Evolutionary conservation across 2,113 vertebrate species (phyloP).

Genomic region (Osmerus mordax): DNA sequence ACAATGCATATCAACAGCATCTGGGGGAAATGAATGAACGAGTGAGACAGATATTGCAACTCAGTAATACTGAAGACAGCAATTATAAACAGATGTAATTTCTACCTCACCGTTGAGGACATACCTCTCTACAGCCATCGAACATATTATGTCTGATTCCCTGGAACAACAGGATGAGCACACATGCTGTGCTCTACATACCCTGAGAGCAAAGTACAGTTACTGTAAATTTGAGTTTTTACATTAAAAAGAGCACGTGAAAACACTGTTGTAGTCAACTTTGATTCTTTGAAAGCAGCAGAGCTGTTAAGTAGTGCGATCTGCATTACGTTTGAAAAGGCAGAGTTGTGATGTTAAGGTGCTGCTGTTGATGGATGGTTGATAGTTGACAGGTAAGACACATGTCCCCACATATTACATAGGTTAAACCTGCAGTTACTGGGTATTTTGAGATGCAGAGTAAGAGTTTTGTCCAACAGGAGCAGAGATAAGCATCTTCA

Average conservation of each 20-base stretch:
- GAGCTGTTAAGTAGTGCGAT: background rate
- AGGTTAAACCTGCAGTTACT: background rate
- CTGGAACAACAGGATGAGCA: constrained; percentile 3
- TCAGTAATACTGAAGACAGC: background rate
- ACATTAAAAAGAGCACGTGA: background rate
- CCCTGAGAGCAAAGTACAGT: constrained; percentile 13
- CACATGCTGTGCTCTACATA: constrained; percentile 17
- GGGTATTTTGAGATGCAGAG: background rate
- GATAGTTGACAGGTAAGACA: constrained; percentile 16
- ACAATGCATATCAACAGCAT: constrained; percentile 39
- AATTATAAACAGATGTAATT: constrained; percentile 3
- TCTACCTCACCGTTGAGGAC: background rate
- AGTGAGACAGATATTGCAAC: constrained; percentile 15
- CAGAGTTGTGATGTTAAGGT: constrained; percentile 44
- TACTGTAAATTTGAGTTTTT: background rate
- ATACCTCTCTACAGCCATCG: background rate
- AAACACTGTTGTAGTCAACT: background rate
- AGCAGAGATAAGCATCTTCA: constrained; percentile 24
- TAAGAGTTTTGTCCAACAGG: background rate
- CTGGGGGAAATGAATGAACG: constrained; percentile 29
- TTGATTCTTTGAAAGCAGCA: background rate
- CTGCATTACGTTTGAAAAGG: constrained; percentile 54
- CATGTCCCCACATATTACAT: too few relatives aligned
- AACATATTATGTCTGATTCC: background rate
- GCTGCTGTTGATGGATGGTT: constrained; percentile 19